These are phyloP conservation scores for Drosophila kuntzei DNA, from an alignment of 2,888 invertebrate genomes.

Conservation along the genomic window DNA sequence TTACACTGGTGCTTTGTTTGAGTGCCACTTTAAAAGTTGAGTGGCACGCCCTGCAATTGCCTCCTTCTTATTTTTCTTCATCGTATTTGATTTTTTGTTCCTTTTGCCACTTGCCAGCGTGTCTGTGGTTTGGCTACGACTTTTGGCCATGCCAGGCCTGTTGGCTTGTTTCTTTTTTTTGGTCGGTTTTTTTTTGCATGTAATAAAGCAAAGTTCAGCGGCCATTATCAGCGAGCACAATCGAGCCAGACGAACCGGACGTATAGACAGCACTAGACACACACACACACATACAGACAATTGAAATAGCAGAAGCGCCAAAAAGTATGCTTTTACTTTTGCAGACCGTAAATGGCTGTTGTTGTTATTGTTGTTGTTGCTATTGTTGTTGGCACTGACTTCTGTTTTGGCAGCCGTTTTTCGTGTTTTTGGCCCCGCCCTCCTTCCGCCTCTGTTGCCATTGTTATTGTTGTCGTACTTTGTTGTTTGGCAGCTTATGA, in stretches of 20 bases:
- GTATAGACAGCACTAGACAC: conserved; percentile 48
- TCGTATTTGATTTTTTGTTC: conserved; percentile 24
- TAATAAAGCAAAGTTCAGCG: conserved; percentile 71
- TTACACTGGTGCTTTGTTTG: conserved; percentile 54
- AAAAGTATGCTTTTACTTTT: conserved; percentile 68
- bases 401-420: conserved; percentile 58
- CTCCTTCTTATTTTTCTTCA: conserved; percentile 12
- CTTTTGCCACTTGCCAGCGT: conserved; percentile 54
- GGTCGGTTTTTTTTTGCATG: conserved; percentile 48
- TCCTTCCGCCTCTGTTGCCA: neutral
- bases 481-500: conserved; percentile 70
- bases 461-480: conserved; percentile 41
- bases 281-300: conserved; percentile 29
- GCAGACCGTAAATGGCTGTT: conserved; percentile 46
- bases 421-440: conserved; percentile 48
- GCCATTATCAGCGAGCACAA: conserved; percentile 72
- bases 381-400: conserved; percentile 37
- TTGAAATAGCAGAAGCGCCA: conserved; percentile 48
- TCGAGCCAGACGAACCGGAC: conserved; percentile 57
- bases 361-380: conserved; percentile 11
- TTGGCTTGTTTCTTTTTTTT: conserved; percentile 19
- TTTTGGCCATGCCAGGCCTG: conserved; percentile 39
- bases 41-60: conserved; percentile 61
- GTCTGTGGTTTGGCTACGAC: conserved; percentile 62
- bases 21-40: conserved; percentile 69